Percentiles rank a stretch among this genome's conserved stretches.
Evolutionary conservation across 2,113 vertebrate genomes (phyloP).

Genomic region (Etia nguti): DNA sequence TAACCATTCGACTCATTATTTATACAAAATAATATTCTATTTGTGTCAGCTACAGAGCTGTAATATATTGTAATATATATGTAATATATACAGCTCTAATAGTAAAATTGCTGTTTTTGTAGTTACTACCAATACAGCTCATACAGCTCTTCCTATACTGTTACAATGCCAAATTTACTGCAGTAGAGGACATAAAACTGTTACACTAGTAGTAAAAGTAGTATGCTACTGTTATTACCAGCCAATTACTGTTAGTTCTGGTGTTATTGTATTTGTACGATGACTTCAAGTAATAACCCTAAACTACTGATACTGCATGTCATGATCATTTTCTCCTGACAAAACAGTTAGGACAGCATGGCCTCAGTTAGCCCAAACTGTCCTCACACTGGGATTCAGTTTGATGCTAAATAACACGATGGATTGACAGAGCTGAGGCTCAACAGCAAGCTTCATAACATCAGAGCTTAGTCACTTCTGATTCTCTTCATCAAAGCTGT

Average conservation of each 20-base stretch:
- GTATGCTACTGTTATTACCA: not conserved
- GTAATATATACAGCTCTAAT: not conserved
- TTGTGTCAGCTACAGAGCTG: not conserved
- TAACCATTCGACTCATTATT: not conserved
- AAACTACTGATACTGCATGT: not conserved
- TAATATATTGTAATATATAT: no score
- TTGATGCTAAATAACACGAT: not conserved
- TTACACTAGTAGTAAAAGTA: not conserved
- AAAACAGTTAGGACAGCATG: not conserved
- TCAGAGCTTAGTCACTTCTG: not conserved
- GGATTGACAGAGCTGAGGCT: not conserved
- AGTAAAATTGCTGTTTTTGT: not conserved
- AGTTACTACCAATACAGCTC: not conserved
- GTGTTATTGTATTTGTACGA: fast-evolving
- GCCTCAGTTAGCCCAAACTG: not conserved
- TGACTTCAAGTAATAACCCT: not conserved
- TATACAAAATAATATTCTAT: not conserved
- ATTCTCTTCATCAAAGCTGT: conserved; percentile 10
- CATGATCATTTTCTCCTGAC: not conserved
- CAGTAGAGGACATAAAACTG: not conserved
- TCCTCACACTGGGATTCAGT: not conserved
- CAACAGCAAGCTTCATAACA: not conserved
- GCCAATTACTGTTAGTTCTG: not conserved
- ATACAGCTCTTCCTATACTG: not conserved
- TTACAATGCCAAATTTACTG: not conserved